Base-by-base conservation (phyloP, 2,888 invertebrate genomes). In the Philopedon plagiatum region DNA sequence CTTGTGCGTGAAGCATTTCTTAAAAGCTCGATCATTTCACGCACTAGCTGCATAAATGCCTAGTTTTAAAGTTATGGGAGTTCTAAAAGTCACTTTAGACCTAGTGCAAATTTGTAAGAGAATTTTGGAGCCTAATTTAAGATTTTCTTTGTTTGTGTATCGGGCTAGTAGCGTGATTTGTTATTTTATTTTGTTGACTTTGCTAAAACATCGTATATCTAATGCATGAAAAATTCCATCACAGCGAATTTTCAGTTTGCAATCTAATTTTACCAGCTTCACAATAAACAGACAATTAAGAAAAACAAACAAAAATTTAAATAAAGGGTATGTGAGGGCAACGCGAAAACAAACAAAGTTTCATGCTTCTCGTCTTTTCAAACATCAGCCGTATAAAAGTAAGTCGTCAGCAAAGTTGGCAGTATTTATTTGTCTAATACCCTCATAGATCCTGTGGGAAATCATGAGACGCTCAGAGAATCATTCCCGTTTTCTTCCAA, bases 351-450 rank as follows among this genome's bases (percentile, higher is more conserved):
- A 67, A 58, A 58, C 58, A 67, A 67, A 67, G 46, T 67, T 67
- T 58, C 34, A 49, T 46, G 58, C 49, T 58, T 46, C 56, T 65
- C 65, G 41, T 65, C 66, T 54, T 57, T 62, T 49, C 66, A 58
- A 57, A 58, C 54, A 29, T 29, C 46, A 56, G 56, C 23, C 64
- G 51, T 64, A 73, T 75, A 78, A 79, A 80, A 80, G 78, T 78
- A 78, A 76, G 76, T 80, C 80, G 81, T 82, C 82, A 81, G 82
- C 82, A 77, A 78, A 82, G 80, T 82, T 81, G 80, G 79, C 80
- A 78, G 80, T 81, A 82, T 83, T 83, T 82, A 82, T 82, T 82
- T 83, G 82, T 82, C 81, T 82, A 83, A 82, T 82, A 81, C 81
- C 80, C 80, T 80, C 82, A 81, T 81, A 81, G 80, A 81, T 81